Evolutionary conservation across 1,140 invertebrate genomes (phyloP).

Genomic region (Drosophila ercepeae): DNA sequence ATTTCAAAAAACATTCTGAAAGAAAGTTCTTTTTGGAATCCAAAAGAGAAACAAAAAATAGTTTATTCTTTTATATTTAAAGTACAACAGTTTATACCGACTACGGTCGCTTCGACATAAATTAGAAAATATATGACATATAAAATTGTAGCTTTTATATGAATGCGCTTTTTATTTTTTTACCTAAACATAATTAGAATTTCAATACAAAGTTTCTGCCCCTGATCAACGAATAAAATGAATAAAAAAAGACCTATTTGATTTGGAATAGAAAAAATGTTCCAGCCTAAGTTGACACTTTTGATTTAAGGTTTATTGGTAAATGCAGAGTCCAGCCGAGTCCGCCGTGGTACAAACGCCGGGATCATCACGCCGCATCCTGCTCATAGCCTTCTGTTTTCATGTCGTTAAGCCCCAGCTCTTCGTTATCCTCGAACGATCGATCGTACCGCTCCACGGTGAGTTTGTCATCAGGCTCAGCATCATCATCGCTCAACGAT

Average conservation of each 20-base stretch:
- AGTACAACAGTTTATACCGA: too few relatives aligned
- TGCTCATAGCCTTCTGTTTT: constrained; percentile 90
- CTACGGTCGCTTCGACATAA: too few relatives aligned
- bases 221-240: neutral
- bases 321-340: constrained; percentile 15
- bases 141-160: neutral
- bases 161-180: neutral
- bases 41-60: too few relatives aligned
- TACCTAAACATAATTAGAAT: neutral
- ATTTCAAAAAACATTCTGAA: too few relatives aligned
- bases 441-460: constrained; percentile 93
- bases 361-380: constrained; percentile 48
- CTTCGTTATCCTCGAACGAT: constrained; percentile 96
- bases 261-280: neutral
- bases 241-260: neutral
- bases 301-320: neutral
- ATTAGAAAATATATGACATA: neutral
- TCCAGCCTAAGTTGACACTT: neutral
- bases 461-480: constrained; percentile 88
- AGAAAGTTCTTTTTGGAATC: too few relatives aligned
- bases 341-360: neutral
- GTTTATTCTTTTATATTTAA: too few relatives aligned
- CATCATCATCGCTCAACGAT: constrained; percentile 91
- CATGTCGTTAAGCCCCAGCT: constrained; percentile 98
- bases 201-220: neutral